phyloP scores from a whole-genome alignment of 2,113 vertebrate species.

The Paedocypris sp. region DNA sequence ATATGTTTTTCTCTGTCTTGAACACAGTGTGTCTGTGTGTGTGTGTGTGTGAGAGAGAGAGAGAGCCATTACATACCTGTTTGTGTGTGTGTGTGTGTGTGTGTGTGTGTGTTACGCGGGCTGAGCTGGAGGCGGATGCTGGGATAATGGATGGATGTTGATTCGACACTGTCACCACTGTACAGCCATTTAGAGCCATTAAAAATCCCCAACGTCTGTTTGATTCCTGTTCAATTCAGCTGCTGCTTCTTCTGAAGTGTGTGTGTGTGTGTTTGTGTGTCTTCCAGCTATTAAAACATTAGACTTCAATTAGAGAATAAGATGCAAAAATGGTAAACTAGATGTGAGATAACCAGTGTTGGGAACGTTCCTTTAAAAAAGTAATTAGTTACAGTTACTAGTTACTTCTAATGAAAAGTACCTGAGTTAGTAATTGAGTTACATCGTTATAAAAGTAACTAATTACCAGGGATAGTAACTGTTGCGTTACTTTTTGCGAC shows the following conservation, averaged over 20 bases:
- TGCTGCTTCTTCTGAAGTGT: constrained; percentile 14
- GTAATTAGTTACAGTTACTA: too few species aligned
- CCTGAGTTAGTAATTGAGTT: too few species aligned
- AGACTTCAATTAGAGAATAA: too few species aligned
- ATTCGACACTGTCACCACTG: constrained; percentile 42
- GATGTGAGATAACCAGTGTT: too few species aligned
- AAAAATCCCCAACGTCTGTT: constrained; percentile 39
- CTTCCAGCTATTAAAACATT: too few species aligned
- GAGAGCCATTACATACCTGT: neutral
- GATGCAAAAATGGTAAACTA: too few species aligned
- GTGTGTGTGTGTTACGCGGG: neutral
- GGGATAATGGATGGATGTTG: constrained; percentile 41
- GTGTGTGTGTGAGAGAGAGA: neutral
- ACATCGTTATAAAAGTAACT: too few species aligned
- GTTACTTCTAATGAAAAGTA: too few species aligned
- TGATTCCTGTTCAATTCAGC: constrained; percentile 37
- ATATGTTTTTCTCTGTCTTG: constrained; percentile 30
- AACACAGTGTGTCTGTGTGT: constrained; percentile 16
- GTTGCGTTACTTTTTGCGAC: too few species aligned
- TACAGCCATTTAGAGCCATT: constrained; percentile 39
- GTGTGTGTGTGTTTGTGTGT: neutral
- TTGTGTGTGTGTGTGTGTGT: neutral
- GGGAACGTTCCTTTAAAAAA: too few species aligned
- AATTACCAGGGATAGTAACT: too few species aligned
- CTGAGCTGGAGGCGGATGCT: constrained; percentile 5